Base-by-base conservation (phyloP, 2,113 vertebrate genomes). In the Anguilla japonica region DNA sequence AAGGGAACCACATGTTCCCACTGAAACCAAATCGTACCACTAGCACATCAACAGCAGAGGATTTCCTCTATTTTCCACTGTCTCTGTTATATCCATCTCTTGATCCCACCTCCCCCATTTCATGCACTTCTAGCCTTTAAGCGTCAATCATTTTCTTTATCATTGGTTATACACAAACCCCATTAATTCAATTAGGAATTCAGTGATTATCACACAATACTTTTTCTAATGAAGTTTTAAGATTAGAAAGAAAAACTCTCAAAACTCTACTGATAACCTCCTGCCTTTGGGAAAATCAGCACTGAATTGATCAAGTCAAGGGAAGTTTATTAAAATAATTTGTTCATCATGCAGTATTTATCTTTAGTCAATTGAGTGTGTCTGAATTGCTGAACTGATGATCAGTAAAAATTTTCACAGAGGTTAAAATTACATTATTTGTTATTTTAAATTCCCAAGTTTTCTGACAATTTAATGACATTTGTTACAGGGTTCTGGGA, bases 381-480 rank as follows among this genome's bases (percentile, higher is more conserved):
- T 63, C 83, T 50, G 89, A 90, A 88, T 89, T 87, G 86, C 34
- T 75, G 79, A 60, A 39, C 79, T 85, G 84, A 87, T 79, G 82
- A 83, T n/a, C 60, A 53, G 40, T 87, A 85, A 83, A n/a, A 78
- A 75, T 41, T 86, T 83, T 87, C 84, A 41, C 79, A 50, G 34
- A 84, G 57, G 82, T 75, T 3, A n/a, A 75, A 29, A 1, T n/a
- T 9, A 75, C 22, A 26, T 75, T 75, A 29, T 29, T 11, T 34
- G n/a, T 13, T 13, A 34, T 75, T 75, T 75, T 34, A 29, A 75
- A 75, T 22, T 75, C n/a, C n/a, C n/a, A 13, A 34, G 87, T 88
- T 88, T 91, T 84, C 83, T 88, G 67, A 89, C 86, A 87, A 91
- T 92, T 93, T 91, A 90, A 50, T 57, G 46, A 84, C 88, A 87